These are phyloP conservation scores for Agrilus mali DNA, from an alignment of 2,888 invertebrate species.

Conservation along the genomic window DNA sequence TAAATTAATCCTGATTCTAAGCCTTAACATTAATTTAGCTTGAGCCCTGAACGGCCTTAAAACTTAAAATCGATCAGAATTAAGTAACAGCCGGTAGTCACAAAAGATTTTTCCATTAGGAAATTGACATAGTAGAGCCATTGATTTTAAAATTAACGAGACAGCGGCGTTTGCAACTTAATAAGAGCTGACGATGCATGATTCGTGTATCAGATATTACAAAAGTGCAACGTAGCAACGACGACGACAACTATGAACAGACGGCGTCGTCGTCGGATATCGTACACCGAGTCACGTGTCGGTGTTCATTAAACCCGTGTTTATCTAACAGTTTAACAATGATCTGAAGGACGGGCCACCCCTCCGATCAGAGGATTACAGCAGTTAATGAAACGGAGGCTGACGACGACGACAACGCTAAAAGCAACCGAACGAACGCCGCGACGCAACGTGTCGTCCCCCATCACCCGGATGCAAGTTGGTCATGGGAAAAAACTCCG, in stretches of 20 bases:
- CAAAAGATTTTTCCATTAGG: too few relatives aligned
- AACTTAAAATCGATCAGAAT: too few relatives aligned
- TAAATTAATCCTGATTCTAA: too few relatives aligned
- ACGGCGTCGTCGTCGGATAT: slow-evolving; percentile 12
- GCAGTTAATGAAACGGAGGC: slow-evolving; percentile 26
- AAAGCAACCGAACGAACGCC: slow-evolving; percentile 9
- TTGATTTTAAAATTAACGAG: too few relatives aligned
- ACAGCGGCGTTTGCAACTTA: too few relatives aligned
- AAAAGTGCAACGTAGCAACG: too few relatives aligned
- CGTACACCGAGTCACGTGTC: slow-evolving; percentile 22
- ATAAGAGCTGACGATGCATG: too few relatives aligned
- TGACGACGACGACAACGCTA: slow-evolving; percentile 15
- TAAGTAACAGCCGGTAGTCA: too few relatives aligned
- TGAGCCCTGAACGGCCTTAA: too few relatives aligned
- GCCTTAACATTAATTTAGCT: too few relatives aligned
- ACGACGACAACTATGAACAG: slow-evolving; percentile 6
- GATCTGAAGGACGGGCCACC: slow-evolving; percentile 22
- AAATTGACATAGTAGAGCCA: too few relatives aligned
- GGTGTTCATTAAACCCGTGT: slow-evolving; percentile 27
- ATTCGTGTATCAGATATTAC: too few relatives aligned
- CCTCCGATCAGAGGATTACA: slow-evolving; percentile 25
- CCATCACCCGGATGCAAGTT: background rate
- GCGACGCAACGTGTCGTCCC: background rate
- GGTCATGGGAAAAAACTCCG: background rate
- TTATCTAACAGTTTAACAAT: slow-evolving; percentile 23